Evolutionary conservation across 1,140 invertebrate species (phyloP), one percentile per base, ranked within the genome.

Genomic region (Drosophila ficusphila): DNA sequence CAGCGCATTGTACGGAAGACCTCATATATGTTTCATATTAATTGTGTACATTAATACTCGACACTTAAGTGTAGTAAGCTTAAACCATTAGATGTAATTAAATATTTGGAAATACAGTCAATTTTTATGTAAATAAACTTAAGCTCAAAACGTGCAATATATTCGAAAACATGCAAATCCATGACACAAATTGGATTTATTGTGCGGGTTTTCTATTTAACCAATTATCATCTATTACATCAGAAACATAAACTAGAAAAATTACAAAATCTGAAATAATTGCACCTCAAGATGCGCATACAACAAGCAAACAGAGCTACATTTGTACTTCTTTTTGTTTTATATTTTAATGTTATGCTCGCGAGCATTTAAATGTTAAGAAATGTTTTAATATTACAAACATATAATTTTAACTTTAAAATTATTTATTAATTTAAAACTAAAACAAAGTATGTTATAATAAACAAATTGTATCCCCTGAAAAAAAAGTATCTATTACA

Each of bases 1-100:
- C 34, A 42, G 75, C 72, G 81, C 73, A 68, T 64, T 74, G 69
- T 68, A 64, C 79, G 54, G 58, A 83, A 79, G 61, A 78, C 52
- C 74, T 77, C 82, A 86, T 73, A 74, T 73, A 81, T 72, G 64
- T 85, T 85, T 85, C 79, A 85, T 85, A 85, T 79, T 71, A 49
- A 71, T 72, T 73, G 70, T 62, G 56, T 73, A 73, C 41, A 72
- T 52, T 61, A 65, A 27, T 41, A 65, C 19, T 64, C 27, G 60
- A 65, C 42, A 38, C 56, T 65, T 47, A 65, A 61, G 18, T 29
- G 60, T 65, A 65, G 61, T 42, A 14, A 36, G 36, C 27, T 65
- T 65, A 65, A 67, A 41, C 14, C 42, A 19, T 31, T 65, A 65
- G 61, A 16, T 49, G 25, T 65, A 67, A 67, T 27, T 51, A 65